Evolutionary conservation across 2,797 vertebrate genomes (phyloP).

Genomic region (Amblyraja radiata): DNA sequence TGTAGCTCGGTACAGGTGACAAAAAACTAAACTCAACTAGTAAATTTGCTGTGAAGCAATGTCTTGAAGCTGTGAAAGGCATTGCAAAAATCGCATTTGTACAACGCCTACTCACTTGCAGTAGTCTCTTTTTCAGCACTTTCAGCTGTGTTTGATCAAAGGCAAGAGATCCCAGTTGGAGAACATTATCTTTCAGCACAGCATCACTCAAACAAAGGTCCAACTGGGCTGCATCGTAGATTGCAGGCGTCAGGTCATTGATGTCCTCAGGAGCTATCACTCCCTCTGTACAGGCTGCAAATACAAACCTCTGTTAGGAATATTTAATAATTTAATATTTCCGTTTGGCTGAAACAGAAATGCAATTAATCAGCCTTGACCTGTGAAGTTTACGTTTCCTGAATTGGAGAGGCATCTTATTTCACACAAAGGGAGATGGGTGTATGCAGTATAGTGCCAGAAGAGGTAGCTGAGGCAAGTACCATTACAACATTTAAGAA

Average conservation of each 20-base stretch:
- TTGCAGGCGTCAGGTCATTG: constrained; percentile 9
- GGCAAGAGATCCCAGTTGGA: constrained; percentile 3
- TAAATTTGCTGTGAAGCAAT: too few relatives aligned
- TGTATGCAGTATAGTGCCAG: too few relatives aligned
- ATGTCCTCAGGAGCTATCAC: not conserved
- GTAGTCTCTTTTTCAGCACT: constrained; percentile 17
- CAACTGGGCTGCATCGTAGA: not conserved
- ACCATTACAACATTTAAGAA: too few relatives aligned
- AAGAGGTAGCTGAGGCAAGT: too few relatives aligned
- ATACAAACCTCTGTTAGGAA: not conserved
- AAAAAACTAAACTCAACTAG: too few relatives aligned
- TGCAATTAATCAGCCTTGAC: too few relatives aligned
- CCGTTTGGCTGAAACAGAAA: not conserved
- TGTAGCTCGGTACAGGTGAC: too few relatives aligned
- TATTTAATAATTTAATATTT: not conserved
- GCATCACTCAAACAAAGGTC: not conserved
- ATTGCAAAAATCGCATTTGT: not conserved
- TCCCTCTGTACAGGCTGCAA: not conserved
- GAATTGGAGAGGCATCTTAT: too few relatives aligned
- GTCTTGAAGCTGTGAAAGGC: not conserved
- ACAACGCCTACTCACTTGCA: not conserved
- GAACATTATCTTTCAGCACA: constrained; percentile 16
- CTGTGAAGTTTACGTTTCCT: too few relatives aligned
- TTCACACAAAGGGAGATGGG: too few relatives aligned
- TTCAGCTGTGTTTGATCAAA: not conserved